phyloP scores from a whole-genome alignment of 2,113 vertebrate species.

The Chaetodon trifascialis region DNA sequence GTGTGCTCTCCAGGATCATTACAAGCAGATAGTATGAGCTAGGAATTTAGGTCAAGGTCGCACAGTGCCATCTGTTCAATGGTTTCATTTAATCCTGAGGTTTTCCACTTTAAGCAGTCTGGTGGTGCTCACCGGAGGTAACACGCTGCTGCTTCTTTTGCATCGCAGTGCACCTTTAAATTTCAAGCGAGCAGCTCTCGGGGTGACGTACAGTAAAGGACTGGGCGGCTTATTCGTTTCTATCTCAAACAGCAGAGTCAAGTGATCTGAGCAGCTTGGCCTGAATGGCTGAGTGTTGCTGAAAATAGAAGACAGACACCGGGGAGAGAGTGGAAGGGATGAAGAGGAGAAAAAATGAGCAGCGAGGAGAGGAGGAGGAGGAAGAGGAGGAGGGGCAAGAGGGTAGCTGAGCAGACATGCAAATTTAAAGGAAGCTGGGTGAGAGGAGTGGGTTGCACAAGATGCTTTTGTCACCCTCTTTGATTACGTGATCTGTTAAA shows the following conservation, averaged over 20 bases:
- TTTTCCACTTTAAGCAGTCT: conserved; percentile 37
- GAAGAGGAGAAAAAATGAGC: conserved; percentile 38
- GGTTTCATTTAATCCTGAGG: conserved; percentile 56
- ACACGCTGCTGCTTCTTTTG: conserved; percentile 5
- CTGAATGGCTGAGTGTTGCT: conserved; percentile 75
- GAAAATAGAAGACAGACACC: conserved; percentile 71
- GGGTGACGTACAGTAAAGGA: not conserved
- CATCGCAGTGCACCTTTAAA: not conserved
- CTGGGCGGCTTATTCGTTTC: not conserved
- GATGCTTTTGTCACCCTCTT: conserved; percentile 35
- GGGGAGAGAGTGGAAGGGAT: conserved; percentile 44
- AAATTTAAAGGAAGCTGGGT: conserved; percentile 43
- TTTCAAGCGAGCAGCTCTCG: conserved; percentile 2
- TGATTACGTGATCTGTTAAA: conserved; percentile 63
- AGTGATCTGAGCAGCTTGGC: conserved; percentile 46
- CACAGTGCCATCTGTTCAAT: conserved; percentile 62
- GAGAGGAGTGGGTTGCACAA: conserved; percentile 10
- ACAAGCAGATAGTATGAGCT: conserved; percentile 51
- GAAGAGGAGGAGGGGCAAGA: not conserved
- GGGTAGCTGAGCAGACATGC: conserved; percentile 31
- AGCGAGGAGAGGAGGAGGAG: not conserved
- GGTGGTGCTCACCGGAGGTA: conserved; percentile 23
- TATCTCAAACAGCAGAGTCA: conserved; percentile 16
- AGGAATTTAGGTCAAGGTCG: conserved; percentile 71
- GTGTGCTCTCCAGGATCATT: conserved; percentile 41